These are phyloP conservation scores for Miniopterus natalensis DNA, from an alignment of 2,113 vertebrate genomes.

Conservation along the genomic window DNA sequence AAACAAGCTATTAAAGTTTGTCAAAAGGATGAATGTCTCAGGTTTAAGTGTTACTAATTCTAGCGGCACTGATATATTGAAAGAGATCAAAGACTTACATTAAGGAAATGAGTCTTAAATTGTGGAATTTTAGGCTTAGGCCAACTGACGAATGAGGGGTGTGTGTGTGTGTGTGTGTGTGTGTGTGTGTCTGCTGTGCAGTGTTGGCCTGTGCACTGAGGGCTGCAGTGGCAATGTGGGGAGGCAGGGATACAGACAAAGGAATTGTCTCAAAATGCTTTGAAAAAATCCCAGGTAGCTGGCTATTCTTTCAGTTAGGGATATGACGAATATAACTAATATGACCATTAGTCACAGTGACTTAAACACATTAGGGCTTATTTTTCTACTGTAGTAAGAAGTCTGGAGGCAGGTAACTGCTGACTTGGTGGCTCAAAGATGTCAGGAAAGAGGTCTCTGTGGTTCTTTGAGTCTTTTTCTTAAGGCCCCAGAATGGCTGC, in stretches of 20 bases:
- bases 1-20: conserved; percentile 21
- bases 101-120: conserved; percentile 37
- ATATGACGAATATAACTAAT: conserved; percentile 3
- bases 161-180: not conserved
- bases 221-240: not conserved
- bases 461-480: not conserved
- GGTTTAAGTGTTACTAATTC: conserved; percentile 23
- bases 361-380: not conserved
- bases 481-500: not conserved
- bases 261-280: not conserved
- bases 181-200: too few relatives aligned
- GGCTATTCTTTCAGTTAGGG: not conserved
- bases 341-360: not conserved
- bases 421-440: not conserved
- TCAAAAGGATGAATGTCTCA: not conserved
- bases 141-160: not conserved
- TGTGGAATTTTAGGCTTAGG: conserved; percentile 4
- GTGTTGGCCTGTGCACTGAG: not conserved
- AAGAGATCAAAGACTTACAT: not conserved
- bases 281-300: not conserved
- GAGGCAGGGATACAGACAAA: not conserved
- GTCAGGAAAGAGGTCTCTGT: not conserved
- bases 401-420: not conserved
- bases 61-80: conserved; percentile 27
- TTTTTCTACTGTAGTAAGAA: conserved; percentile 2